Percentiles rank a stretch among this genome's conserved stretches.
These are phyloP conservation scores for Autographa gamma DNA, from an alignment of 2,888 invertebrate genomes.

Conservation along the genomic window DNA sequence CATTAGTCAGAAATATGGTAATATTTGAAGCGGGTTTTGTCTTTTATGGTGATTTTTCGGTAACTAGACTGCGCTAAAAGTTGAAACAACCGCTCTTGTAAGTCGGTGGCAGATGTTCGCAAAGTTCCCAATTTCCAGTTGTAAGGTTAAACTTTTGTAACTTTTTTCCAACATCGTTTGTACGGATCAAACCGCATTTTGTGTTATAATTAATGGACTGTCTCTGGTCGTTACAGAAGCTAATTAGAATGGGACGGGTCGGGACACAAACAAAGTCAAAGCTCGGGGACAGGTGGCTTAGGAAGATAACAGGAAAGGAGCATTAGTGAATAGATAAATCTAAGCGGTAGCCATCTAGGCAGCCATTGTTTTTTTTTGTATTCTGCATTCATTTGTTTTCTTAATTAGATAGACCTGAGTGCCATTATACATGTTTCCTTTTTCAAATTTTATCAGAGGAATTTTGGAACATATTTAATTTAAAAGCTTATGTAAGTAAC, in stretches of 20 bases:
- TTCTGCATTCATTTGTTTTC: background rate
- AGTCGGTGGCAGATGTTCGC: slow-evolving; percentile 68
- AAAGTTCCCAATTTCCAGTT: slow-evolving; percentile 63
- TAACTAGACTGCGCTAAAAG: slow-evolving; percentile 64
- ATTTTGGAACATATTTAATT: background rate
- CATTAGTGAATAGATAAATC: slow-evolving; percentile 44
- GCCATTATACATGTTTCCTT: background rate
- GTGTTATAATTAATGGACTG: slow-evolving; percentile 82
- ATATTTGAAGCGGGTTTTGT: background rate
- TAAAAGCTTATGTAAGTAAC: slow-evolving; percentile 4
- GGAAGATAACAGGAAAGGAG: slow-evolving; percentile 65
- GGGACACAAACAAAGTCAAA: slow-evolving; percentile 75
- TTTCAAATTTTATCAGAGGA: background rate
- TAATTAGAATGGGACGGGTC: slow-evolving; percentile 75
- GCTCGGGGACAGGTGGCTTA: slow-evolving; percentile 74
- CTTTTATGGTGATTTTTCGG: slow-evolving; percentile 15
- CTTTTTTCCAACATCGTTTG: slow-evolving; percentile 71
- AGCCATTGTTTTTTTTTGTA: background rate
- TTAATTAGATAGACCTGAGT: slow-evolving; percentile 1
- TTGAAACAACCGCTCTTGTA: slow-evolving; percentile 60
- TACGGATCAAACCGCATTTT: slow-evolving; percentile 71
- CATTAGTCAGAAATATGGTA: slow-evolving; percentile 20
- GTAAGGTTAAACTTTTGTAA: slow-evolving; percentile 58
- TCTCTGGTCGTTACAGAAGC: slow-evolving; percentile 75
- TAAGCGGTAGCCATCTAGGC: slow-evolving; percentile 19